Evolutionary conservation across 2,888 invertebrate genomes (phyloP).

Genomic region (Temnothorax rugatulus): DNA sequence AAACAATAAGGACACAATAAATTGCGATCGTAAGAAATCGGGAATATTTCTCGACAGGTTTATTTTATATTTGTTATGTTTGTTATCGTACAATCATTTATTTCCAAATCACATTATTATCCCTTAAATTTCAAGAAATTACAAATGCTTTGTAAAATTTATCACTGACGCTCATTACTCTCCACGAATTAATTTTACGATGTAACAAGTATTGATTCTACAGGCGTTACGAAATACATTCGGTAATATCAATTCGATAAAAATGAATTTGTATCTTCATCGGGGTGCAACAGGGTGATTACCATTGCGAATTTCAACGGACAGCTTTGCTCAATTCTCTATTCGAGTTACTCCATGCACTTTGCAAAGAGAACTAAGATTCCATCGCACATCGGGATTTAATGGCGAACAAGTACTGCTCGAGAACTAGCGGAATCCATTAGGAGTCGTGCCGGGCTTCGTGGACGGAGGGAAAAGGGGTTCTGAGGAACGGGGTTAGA

Average conservation of each 20-base stretch:
- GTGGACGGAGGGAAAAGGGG: not conserved
- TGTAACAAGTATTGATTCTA: not conserved
- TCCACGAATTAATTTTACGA: not conserved
- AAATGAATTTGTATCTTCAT: not conserved
- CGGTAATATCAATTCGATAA: not conserved
- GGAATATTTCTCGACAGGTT: not conserved
- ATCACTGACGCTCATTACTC: not conserved
- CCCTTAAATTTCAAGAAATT: not conserved
- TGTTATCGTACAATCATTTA: not conserved
- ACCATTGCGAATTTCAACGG: slow-evolving; percentile 18
- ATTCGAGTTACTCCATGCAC: slow-evolving; percentile 25
- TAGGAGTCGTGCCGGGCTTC: slow-evolving; percentile 26
- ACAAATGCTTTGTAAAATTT: not conserved
- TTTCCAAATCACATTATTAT: not conserved
- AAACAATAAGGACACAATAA: no score
- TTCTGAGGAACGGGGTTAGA: not conserved
- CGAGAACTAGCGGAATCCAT: slow-evolving; percentile 51
- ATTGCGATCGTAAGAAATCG: not conserved
- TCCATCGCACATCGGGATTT: slow-evolving; percentile 40
- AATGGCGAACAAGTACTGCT: slow-evolving; percentile 48
- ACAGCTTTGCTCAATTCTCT: slow-evolving; percentile 26
- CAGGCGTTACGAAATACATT: not conserved
- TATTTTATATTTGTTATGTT: not conserved
- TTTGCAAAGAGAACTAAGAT: slow-evolving; percentile 43
- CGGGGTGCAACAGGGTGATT: not conserved